phyloP scores from a whole-genome alignment of 1,140 invertebrate species.

The Cotesia typhae region DNA sequence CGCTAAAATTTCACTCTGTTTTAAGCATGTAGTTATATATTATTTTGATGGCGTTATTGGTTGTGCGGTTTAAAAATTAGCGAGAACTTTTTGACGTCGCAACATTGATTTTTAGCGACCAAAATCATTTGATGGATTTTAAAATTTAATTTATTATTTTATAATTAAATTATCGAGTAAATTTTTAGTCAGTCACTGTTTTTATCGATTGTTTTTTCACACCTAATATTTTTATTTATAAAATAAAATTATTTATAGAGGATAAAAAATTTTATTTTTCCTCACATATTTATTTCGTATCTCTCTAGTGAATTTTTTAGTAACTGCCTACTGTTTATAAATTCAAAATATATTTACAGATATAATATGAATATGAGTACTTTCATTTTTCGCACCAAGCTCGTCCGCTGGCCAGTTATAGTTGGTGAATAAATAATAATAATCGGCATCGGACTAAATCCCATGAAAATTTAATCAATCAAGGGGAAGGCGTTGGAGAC shows the following conservation, averaged over 20 bases:
- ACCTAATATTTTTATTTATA: not conserved
- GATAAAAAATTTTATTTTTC: too few species aligned
- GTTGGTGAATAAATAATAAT: slow-evolving; percentile 59
- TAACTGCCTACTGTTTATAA: too few species aligned
- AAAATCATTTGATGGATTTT: not conserved
- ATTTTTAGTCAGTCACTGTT: too few species aligned
- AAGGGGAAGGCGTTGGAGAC: slow-evolving; percentile 49
- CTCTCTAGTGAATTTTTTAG: too few species aligned
- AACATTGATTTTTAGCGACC: too few species aligned
- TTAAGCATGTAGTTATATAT: too few species aligned
- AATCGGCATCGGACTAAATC: slow-evolving; percentile 50
- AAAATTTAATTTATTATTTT: too few species aligned
- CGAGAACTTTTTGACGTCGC: not conserved
- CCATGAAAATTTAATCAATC: slow-evolving; percentile 58
- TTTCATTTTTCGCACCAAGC: slow-evolving; percentile 37
- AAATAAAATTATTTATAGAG: slow-evolving; percentile 5
- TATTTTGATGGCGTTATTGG: too few species aligned
- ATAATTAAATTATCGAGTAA: too few species aligned
- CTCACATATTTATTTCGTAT: too few species aligned
- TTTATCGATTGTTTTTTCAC: not conserved
- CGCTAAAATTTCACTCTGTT: too few species aligned
- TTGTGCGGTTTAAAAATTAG: slow-evolving; percentile 2
- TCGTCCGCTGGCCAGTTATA: slow-evolving; percentile 35
- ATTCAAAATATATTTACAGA: too few species aligned
- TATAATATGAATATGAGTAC: slow-evolving; percentile 17